Evolutionary conservation across 1,140 invertebrate genomes (phyloP).

Genomic region (Platorchestia sp.): DNA sequence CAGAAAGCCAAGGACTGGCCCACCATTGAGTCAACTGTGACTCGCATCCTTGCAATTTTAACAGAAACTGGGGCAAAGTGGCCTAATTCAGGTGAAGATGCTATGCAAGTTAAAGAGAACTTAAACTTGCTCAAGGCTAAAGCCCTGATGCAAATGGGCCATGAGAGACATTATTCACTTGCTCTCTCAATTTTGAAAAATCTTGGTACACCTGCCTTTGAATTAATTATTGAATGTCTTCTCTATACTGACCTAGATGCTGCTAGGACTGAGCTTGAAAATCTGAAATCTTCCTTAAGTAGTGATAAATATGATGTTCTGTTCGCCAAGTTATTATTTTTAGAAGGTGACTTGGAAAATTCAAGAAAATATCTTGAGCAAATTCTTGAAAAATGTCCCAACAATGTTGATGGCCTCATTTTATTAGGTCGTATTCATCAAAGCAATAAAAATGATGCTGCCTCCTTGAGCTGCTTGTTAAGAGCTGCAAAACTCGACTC

Average conservation of each 20-base stretch:
- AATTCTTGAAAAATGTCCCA: slow-evolving; percentile 24
- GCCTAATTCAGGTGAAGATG: slow-evolving; percentile 56
- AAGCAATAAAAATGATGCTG: slow-evolving; percentile 76
- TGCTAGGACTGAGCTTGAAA: slow-evolving; percentile 43
- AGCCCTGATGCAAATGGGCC: slow-evolving; percentile 63
- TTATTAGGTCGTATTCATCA: slow-evolving; percentile 80
- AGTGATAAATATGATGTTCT: background rate
- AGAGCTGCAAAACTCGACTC: slow-evolving; percentile 83
- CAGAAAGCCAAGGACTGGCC: slow-evolving; percentile 60
- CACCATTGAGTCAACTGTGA: slow-evolving; percentile 58
- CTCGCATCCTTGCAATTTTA: slow-evolving; percentile 57
- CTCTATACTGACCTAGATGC: slow-evolving; percentile 4
- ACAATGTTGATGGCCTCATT: slow-evolving; percentile 74
- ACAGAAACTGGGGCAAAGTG: slow-evolving; percentile 19
- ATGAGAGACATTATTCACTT: slow-evolving; percentile 60
- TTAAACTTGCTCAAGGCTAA: slow-evolving; percentile 58
- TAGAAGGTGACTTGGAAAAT: slow-evolving; percentile 51
- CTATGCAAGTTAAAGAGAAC: background rate
- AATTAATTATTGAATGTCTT: slow-evolving; percentile 36
- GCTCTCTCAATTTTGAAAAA: slow-evolving; percentile 60
- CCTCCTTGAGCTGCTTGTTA: slow-evolving; percentile 78
- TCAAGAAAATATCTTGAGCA: slow-evolving; percentile 34
- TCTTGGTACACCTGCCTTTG: background rate
- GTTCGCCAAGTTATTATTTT: background rate
- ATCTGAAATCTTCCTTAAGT: slow-evolving; percentile 31